These are phyloP conservation scores for Cyphomyrus discorhynchus DNA, from an alignment of 2,113 vertebrate genomes.

Conservation along the genomic window DNA sequence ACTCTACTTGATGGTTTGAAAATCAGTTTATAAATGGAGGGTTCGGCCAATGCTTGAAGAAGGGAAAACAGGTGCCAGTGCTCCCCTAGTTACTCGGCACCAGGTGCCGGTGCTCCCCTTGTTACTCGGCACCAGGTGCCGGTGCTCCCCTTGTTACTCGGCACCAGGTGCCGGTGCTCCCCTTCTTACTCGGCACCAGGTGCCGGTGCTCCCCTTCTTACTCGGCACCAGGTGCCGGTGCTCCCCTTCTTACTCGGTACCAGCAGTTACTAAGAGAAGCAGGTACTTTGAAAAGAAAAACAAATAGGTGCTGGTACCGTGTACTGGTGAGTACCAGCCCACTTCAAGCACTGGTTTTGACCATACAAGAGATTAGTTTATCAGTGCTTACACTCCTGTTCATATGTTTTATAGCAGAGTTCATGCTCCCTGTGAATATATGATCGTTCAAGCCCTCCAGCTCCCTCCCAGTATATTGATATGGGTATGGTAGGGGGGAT, in stretches of 20 bases:
- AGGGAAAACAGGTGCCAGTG: not conserved
- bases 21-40: not conserved
- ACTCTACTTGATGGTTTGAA: not conserved
- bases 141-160: not conserved
- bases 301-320: not conserved
- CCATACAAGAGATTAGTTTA: not conserved
- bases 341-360: not conserved
- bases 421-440: not conserved
- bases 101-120: no score
- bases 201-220: not conserved
- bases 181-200: not conserved
- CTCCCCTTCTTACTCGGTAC: not conserved
- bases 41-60: not conserved
- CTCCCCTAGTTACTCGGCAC: no score
- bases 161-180: not conserved
- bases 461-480: not conserved
- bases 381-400: not conserved
- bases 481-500: conserved; percentile 4
- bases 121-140: no score
- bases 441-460: not conserved
- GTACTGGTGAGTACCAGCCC: not conserved
- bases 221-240: not conserved
- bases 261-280: not conserved
- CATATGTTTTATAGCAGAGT: not conserved
- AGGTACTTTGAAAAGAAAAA: not conserved